These are phyloP conservation scores for Megatriorchis doriae DNA, from an alignment of 2,113 vertebrate genomes.

Conservation along the genomic window DNA sequence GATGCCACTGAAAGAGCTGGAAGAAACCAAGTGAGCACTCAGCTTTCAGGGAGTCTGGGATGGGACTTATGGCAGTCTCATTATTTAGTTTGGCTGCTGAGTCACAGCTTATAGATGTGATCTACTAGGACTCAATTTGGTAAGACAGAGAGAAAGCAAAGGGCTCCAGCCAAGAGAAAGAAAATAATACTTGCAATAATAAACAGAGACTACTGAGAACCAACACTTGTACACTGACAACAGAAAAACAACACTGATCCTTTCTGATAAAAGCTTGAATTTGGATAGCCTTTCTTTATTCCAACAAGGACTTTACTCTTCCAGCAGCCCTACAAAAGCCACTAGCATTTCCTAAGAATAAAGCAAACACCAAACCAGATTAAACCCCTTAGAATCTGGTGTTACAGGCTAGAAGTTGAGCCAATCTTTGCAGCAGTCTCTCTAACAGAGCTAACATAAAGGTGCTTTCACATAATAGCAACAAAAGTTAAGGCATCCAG, in stretches of 20 bases:
- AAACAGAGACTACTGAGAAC: neutral
- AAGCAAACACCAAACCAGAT: neutral
- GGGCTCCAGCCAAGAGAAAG: neutral
- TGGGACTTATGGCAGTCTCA: neutral
- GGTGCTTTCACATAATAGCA: neutral
- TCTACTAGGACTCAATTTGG: neutral
- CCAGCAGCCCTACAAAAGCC: neutral
- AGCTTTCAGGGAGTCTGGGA: neutral
- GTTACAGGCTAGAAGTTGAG: neutral
- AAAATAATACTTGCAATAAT: neutral
- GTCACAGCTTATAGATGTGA: neutral
- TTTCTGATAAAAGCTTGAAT: neutral
- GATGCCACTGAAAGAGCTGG: constrained; percentile 72
- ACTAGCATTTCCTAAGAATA: neutral
- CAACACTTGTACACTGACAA: neutral
- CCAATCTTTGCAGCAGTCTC: neutral
- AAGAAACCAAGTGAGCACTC: constrained; percentile 72
- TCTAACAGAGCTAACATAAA: neutral
- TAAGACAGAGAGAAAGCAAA: neutral
- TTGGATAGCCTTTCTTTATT: neutral
- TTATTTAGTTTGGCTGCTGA: neutral
- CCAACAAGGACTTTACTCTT: neutral
- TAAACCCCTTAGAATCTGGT: neutral
- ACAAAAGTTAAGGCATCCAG: neutral
- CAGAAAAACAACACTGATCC: neutral